Evolutionary conservation across 2,797 vertebrate species (phyloP).

Genomic region (Parauchenoglanis ngamensis): DNA sequence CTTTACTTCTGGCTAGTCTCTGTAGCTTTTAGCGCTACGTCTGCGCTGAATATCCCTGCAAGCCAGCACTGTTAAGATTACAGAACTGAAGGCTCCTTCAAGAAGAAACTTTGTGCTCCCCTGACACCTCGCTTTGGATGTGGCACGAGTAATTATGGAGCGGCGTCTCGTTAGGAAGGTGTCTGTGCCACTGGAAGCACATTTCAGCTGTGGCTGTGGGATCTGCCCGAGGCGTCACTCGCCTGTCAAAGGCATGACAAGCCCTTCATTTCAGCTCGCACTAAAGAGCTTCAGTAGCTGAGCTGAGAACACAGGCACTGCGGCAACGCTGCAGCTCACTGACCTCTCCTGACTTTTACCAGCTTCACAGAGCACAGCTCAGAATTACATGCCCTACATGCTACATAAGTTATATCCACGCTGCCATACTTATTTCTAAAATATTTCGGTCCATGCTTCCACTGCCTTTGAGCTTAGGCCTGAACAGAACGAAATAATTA

Average conservation of each 20-base stretch:
- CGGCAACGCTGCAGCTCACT: slow-evolving; percentile 26
- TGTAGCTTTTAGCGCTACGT: slow-evolving; percentile 9
- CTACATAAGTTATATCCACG: slow-evolving; percentile 21
- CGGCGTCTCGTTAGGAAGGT: slow-evolving; percentile 45
- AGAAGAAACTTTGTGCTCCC: slow-evolving; percentile 47
- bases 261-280: slow-evolving; percentile 60
- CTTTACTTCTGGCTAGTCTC: slow-evolving; percentile 8
- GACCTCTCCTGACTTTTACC: slow-evolving; percentile 40
- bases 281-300: slow-evolving; percentile 44
- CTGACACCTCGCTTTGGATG: slow-evolving; percentile 44
- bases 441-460: slow-evolving; percentile 35
- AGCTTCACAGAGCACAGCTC: slow-evolving; percentile 19
- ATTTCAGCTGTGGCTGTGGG: slow-evolving; percentile 67
- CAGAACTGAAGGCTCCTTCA: slow-evolving; percentile 38
- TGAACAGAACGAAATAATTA: slow-evolving; percentile 55
- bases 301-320: slow-evolving; percentile 32
- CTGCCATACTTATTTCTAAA: not conserved
- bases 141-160: slow-evolving; percentile 47
- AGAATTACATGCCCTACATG: slow-evolving; percentile 21
- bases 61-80: slow-evolving; percentile 37
- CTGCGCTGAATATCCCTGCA: slow-evolving; percentile 28
- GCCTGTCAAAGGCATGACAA: slow-evolving; percentile 67
- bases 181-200: slow-evolving; percentile 56
- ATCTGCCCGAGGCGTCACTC: slow-evolving; percentile 70
- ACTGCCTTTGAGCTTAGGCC: slow-evolving; percentile 47